phyloP scores from a whole-genome alignment of 2,888 invertebrate species.

The Diarsia rubi region DNA sequence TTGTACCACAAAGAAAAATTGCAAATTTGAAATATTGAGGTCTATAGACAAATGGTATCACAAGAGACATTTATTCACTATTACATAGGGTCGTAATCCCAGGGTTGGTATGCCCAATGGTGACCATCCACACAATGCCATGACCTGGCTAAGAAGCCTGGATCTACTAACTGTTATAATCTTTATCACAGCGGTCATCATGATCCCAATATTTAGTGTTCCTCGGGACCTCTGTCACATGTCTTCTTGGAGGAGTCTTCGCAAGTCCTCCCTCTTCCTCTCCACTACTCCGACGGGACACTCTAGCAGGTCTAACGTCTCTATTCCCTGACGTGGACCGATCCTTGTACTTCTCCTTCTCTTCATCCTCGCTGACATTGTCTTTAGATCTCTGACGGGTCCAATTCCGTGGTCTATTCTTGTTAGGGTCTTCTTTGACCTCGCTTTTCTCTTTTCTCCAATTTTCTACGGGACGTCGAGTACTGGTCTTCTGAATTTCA shows the following conservation, averaged over 20 bases:
- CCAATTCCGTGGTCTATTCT: conserved; percentile 80
- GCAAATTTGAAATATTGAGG: neutral
- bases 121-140: conserved; percentile 36
- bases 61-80: conserved; percentile 25
- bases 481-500: conserved; percentile 80
- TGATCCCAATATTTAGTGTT: conserved; percentile 89
- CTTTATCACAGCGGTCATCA: conserved; percentile 87
- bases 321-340: conserved; percentile 69
- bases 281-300: conserved; percentile 78
- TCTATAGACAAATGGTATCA: neutral
- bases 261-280: conserved; percentile 68
- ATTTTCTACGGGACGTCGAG: conserved; percentile 80
- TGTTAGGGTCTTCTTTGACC: conserved; percentile 77
- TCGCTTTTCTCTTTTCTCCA: conserved; percentile 84
- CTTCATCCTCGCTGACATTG: conserved; percentile 77
- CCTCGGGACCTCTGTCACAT: conserved; percentile 84
- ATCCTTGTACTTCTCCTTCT: conserved; percentile 72
- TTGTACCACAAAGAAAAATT: neutral
- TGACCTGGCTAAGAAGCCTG: conserved; percentile 16
- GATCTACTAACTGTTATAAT: conserved; percentile 85
- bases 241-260: conserved; percentile 77
- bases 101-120: neutral
- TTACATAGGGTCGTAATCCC: neutral
- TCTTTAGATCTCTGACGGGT: conserved; percentile 82
- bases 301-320: conserved; percentile 68